Base-by-base conservation (phyloP, 92 coral and sea anemone genomes). In the Diadumene lineata region DNA sequence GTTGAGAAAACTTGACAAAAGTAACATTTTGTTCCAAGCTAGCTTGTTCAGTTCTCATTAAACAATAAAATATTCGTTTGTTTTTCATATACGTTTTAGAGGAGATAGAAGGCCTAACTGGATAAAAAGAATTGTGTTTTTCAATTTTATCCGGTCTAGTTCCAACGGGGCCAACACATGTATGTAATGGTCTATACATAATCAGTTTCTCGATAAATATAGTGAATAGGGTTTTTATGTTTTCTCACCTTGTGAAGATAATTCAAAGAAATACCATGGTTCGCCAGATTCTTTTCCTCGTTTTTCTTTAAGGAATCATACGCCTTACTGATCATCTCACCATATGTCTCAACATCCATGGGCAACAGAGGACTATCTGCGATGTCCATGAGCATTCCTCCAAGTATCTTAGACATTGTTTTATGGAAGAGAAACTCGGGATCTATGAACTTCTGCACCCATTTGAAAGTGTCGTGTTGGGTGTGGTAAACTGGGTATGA, bases 401-500 rank as follows among this genome's bases (percentile, higher is more conserved):
- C 93, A 50, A 74, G 70, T 24, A 88, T 72, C 56, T 84, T 72
- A 10, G 84, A 69, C 80, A 84, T 56, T 50, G 89, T 81, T 63
- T 84, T 76, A 78, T 88, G 93, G 64, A 88, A 71, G 43, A n/a
- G 34, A 55, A 88, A 88, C 31, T 77, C 31, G 29, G 93, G 93
- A 34, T 88, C 93, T 19, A 82, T 81, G 50, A 79, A 88, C 68
- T 64, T 88, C 69, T 75, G 64, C 17, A 88, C 84, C 93, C 93
- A 88, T 30, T 81, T 72, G 34, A 79, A 88, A 0, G 93, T 88
- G 50, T 88, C 93, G 26, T 88, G 93, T 75, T 79, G 82, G 27
- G 93, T 79, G 77, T 88, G 89, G 77, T 88, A 88, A 53, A 88
- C 93, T 11, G 93, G 93, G 73, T 88, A 88, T 21, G 66, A 53